phyloP scores from a whole-genome alignment of 2,797 vertebrate genomes.

The Chaetodon trifasciatus region DNA sequence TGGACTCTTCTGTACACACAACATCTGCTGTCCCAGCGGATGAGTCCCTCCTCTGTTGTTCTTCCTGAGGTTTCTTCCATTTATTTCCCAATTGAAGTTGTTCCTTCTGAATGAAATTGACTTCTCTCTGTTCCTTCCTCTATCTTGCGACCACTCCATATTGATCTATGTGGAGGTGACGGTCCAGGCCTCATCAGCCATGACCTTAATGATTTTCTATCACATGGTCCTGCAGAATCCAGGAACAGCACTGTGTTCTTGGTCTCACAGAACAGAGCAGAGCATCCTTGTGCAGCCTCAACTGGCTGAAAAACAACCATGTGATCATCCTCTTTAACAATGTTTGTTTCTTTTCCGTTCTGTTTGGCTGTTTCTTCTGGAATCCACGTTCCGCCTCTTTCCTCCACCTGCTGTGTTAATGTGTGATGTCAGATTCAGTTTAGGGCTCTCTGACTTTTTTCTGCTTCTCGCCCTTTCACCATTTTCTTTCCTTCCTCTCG shows the following conservation, averaged over 20 bases:
- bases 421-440: neutral
- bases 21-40: no score
- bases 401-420: neutral
- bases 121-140: no score
- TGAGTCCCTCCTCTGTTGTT: no score
- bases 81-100: no score
- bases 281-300: neutral
- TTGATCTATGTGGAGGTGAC: neutral
- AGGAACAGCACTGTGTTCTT: neutral
- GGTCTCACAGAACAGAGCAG: neutral
- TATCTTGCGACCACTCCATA: neutral
- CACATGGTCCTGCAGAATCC: neutral
- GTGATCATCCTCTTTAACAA: no score
- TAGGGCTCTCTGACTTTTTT: neutral
- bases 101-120: neutral
- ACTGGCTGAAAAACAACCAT: neutral
- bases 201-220: constrained; percentile 14
- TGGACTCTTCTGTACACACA: no score
- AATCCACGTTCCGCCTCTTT: neutral
- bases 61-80: no score
- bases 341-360: neutral
- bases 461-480: neutral
- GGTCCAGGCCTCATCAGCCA: neutral
- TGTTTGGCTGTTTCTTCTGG: neutral
- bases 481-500: neutral